These are phyloP conservation scores for Arenaria interpres DNA, from an alignment of 2,113 vertebrate genomes.

Conservation along the genomic window DNA sequence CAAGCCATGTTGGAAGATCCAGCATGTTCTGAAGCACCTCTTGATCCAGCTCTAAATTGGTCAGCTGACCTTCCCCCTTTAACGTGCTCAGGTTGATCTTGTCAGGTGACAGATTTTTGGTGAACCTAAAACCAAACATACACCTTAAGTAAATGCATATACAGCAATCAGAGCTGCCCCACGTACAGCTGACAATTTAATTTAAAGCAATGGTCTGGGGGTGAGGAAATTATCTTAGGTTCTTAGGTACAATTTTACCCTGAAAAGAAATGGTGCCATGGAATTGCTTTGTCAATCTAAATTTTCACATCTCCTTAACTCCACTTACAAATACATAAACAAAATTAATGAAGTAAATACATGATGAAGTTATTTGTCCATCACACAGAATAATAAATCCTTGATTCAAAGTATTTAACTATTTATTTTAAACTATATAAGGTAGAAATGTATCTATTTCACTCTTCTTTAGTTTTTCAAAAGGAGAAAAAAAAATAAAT, in stretches of 20 bases:
- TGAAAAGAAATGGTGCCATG: background rate
- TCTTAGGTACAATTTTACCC: background rate
- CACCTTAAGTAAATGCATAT: background rate
- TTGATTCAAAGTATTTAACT: background rate
- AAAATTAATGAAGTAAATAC: background rate
- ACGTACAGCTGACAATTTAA: background rate
- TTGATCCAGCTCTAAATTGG: slow-evolving; percentile 97
- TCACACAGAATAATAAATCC: background rate
- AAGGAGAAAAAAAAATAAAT: background rate
- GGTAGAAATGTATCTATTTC: background rate
- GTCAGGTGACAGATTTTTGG: slow-evolving; percentile 98
- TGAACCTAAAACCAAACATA: slow-evolving; percentile 84
- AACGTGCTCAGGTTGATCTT: slow-evolving; percentile 98
- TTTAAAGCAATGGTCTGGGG: background rate
- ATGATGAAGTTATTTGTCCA: background rate
- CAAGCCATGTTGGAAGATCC: slow-evolving; percentile 97
- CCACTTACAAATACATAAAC: background rate
- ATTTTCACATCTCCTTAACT: background rate
- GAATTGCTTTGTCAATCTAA: background rate
- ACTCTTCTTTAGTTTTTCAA: background rate
- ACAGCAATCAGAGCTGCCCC: background rate
- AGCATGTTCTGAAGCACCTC: slow-evolving; percentile 98
- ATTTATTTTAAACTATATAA: background rate
- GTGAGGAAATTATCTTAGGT: background rate
- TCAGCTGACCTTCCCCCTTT: slow-evolving; percentile 97